A percentile compares a stretch with the other conserved stretches of the same genome.
phyloP scores from a whole-genome alignment of 2,888 invertebrate genomes.

The Monopis laevigella region DNA sequence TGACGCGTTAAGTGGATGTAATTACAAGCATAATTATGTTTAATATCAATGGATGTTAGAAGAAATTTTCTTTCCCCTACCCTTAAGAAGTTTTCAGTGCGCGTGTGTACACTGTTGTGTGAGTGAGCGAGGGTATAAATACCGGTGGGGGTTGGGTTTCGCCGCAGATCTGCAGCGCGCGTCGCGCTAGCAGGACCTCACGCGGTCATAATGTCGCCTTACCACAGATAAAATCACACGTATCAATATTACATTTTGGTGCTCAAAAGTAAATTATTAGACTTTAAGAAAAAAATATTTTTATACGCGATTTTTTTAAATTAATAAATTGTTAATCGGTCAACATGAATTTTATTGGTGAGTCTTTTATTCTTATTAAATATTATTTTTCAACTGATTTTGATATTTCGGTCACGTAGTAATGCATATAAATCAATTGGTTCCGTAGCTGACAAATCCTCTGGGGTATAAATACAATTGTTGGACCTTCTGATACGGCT shows the following conservation, averaged over 20 bases:
- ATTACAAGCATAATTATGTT: too few species aligned
- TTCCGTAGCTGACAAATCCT: too few species aligned
- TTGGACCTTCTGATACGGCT: too few species aligned
- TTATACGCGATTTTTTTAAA: background rate
- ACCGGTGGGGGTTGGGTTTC: conserved; percentile 18
- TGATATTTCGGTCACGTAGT: too few species aligned
- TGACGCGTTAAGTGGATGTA: too few species aligned
- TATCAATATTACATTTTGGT: conserved; percentile 6
- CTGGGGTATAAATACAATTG: too few species aligned
- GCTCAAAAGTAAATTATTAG: conserved; percentile 5
- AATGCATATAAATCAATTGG: too few species aligned
- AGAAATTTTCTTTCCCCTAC: too few species aligned
- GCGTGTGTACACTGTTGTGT: conserved; percentile 4
- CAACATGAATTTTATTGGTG: conserved; percentile 60
- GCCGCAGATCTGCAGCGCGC: conserved; percentile 45
- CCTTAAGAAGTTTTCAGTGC: too few species aligned
- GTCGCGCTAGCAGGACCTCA: conserved; percentile 36
- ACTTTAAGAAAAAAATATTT: background rate
- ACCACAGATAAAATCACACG: too few species aligned
- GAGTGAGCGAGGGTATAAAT: conserved; percentile 35
- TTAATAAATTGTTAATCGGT: conserved; percentile 12
- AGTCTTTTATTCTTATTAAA: conserved; percentile 27
- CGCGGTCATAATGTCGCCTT: conserved; percentile 33
- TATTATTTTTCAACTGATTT: too few species aligned
- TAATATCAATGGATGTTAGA: too few species aligned